Conservation (phyloP, 2,888 invertebrate species). For the Gortyna flavago region DNA sequence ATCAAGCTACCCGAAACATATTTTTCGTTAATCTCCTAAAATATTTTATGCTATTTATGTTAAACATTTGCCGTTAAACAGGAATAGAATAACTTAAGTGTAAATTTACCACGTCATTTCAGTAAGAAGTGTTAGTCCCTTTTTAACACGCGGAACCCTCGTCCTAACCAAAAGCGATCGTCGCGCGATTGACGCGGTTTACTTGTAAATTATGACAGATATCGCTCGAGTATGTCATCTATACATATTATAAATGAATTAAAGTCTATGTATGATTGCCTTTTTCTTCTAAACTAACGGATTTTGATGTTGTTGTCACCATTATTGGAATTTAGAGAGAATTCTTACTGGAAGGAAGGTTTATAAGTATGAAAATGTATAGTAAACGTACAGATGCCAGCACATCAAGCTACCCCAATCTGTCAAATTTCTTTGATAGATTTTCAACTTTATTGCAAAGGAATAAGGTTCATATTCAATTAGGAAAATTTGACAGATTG, state of each 20-base stretch:
- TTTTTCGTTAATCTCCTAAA: not conserved
- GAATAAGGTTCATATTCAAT: no score
- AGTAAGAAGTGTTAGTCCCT: not conserved
- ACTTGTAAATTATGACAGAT: not conserved
- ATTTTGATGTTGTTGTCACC: no score
- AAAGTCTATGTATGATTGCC: not conserved
- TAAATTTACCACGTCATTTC: not conserved
- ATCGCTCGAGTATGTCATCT: not conserved
- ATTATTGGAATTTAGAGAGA: no score
- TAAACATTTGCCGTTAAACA: not conserved
- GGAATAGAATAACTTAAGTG: not conserved
- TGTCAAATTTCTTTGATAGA: no score
- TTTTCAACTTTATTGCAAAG: no score
- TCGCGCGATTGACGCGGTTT: not conserved
- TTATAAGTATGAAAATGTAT: not conserved
- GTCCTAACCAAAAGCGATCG: not conserved
- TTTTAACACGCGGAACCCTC: not conserved
- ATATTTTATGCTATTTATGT: conserved; percentile 7
- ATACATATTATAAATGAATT: not conserved
- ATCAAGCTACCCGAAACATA: not conserved
- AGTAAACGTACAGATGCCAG: no score
- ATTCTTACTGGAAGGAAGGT: no score
- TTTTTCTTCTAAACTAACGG: no score
- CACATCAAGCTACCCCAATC: no score
- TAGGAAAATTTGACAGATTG: no score